phyloP scores from a whole-genome alignment of 2,113 vertebrate species.

The Monarcha castaneiventris region DNA sequence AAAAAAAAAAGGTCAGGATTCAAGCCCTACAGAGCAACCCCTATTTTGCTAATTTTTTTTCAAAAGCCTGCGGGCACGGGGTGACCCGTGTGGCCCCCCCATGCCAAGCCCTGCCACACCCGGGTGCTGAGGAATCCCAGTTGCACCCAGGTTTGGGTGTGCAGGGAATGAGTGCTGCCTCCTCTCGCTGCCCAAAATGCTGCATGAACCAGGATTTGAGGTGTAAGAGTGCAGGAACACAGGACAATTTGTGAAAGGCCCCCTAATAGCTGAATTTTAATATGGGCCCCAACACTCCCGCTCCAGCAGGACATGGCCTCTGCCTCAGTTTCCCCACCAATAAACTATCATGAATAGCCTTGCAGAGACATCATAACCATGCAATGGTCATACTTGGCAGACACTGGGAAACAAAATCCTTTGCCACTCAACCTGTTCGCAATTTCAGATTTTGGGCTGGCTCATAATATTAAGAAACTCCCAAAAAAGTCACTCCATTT shows the following conservation, averaged over 20 bases:
- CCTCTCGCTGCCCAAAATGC: neutral
- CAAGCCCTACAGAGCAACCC: neutral
- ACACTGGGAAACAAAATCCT: neutral
- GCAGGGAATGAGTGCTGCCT: rapidly evolving
- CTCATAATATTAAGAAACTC: neutral
- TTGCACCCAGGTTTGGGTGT: neutral
- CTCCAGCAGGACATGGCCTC: neutral
- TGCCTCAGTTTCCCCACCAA: conserved; percentile 28
- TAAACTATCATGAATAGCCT: neutral
- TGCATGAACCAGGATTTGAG: neutral
- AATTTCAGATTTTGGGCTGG: neutral
- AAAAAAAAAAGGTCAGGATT: neutral
- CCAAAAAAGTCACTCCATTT: neutral
- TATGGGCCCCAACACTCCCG: neutral
- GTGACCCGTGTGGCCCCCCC: neutral
- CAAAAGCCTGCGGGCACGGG: rapidly evolving
- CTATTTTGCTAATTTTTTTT: neutral
- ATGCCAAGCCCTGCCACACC: neutral
- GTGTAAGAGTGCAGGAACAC: neutral
- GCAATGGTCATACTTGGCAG: neutral
- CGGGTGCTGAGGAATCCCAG: neutral
- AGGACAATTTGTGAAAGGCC: neutral
- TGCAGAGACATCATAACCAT: neutral
- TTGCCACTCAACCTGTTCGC: neutral
- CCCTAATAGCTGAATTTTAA: neutral